phyloP scores from a whole-genome alignment of 30 jellyfish, hydroid and myxozoan genomes.

The Nemopilema nomurai region DNA sequence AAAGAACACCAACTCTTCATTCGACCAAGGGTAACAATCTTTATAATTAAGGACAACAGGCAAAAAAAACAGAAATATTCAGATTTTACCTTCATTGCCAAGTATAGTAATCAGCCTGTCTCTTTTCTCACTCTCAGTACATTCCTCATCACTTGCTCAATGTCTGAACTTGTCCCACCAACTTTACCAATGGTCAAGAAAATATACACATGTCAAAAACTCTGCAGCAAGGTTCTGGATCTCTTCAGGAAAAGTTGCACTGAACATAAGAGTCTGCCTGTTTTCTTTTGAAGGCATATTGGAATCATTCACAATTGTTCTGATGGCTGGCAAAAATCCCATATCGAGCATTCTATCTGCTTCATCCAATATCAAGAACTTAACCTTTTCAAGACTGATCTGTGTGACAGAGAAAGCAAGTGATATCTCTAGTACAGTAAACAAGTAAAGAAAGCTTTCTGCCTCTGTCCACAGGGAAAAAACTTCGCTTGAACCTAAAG shows the following conservation, averaged over 20 bases:
- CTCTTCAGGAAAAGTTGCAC: conserved; percentile 99
- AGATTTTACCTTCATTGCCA: conserved; percentile 81
- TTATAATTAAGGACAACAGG: no score
- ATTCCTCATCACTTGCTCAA: conserved; percentile 79
- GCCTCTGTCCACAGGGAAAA: neutral
- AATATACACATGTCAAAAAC: conserved; percentile 74
- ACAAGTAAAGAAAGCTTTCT: neutral
- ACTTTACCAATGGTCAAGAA: conserved; percentile 98
- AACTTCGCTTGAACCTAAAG: neutral
- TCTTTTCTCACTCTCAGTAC: conserved; percentile 81
- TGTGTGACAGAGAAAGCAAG: no score
- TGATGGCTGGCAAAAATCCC: conserved; percentile 95
- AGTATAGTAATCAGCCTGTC: conserved; percentile 76
- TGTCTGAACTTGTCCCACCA: conserved; percentile 96
- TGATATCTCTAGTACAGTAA: neutral
- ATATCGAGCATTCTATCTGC: conserved; percentile 98
- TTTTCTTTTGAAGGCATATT: conserved; percentile 87
- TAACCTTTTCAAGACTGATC: conserved; percentile 66
- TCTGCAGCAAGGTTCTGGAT: conserved; percentile 95
- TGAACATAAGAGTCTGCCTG: conserved; percentile 91
- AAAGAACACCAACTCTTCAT: no score
- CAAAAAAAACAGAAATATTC: no score
- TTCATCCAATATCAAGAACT: conserved; percentile 90
- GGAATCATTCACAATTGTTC: conserved; percentile 53
- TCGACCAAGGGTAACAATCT: no score